Base-by-base conservation (phyloP, 2,888 invertebrate species). In the Leistus spinibarbis region DNA sequence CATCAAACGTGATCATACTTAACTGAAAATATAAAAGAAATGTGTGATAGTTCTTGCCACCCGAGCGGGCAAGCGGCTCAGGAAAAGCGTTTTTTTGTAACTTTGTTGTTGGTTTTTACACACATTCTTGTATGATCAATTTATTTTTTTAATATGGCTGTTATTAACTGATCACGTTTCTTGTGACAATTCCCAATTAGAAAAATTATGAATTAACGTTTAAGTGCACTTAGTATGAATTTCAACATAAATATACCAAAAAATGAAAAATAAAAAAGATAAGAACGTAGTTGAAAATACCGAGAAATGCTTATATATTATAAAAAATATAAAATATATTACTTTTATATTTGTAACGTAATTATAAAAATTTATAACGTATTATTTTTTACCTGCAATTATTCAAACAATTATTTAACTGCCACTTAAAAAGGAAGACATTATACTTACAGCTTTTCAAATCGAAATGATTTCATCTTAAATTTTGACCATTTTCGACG, bases 161-260 rank as follows among this genome's bases (percentile, higher is more conserved):
- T 75, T 67, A 73, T 53, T 54, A 65, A 56, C 66, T 75, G 75
- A 75, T 75, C 75, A 75, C 75, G 75, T 75, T 75, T 75, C 64
- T 69, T 75, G 75, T 75, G 75, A 75, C 24, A 64, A 54, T 62
- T 75, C 54, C 75, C 74, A 76, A 60, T 77, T 78, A 79, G 70
- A 78, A 76, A 78, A 79, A 71, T 78, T 76, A 78, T 77, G 73
- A 77, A 20, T 9, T 79, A 78, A 77, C 78, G 77, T 77, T 81
- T 80, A 82, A 82, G 82, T 82, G 82, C 82, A 81, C 82, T 82
- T 82, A 75, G 75, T 68, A 75, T 23, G 24, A 17, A 69, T 63
- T 64, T 75, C 67, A 68, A 62, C 67, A 62, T 60, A 74, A 73
- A 69, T 75, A 75, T 75, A 75, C 75, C 75, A 75, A 75, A 75